Percentiles rank a stretch among this genome's conserved stretches.
Conservation (phyloP, 92 coral and sea anemone species). For the Pocillopora meandrina region DNA sequence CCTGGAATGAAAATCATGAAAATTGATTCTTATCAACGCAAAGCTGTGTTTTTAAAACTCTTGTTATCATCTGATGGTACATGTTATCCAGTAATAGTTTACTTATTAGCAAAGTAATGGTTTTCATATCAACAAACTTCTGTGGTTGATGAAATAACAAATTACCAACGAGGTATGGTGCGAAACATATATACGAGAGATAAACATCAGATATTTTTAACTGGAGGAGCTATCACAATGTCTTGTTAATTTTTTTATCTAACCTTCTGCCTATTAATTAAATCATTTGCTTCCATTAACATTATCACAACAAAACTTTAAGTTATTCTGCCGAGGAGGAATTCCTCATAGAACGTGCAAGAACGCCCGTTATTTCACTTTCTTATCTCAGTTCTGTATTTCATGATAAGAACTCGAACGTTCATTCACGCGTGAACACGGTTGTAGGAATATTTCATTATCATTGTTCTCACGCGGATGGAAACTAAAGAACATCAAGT, state of each 20-base stretch:
- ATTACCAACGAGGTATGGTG: neutral
- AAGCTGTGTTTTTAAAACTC: neutral
- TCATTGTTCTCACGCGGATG: neutral
- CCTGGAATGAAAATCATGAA: too few relatives aligned
- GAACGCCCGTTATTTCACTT: too few relatives aligned
- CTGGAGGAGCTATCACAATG: neutral
- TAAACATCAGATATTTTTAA: neutral
- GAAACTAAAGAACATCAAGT: neutral
- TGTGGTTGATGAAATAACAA: neutral
- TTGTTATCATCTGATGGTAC: neutral
- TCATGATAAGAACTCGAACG: neutral
- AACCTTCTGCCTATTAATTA: neutral
- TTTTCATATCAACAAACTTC: neutral
- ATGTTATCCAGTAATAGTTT: neutral
- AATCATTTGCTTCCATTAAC: neutral
- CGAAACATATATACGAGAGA: neutral
- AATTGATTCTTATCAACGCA: neutral
- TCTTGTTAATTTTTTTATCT: neutral
- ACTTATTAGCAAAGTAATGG: conserved; percentile 2
- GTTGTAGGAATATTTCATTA: neutral
- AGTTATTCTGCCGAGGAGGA: neutral
- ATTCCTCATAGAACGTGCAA: neutral
- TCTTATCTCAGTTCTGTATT: neutral
- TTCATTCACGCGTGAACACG: neutral
- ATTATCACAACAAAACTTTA: neutral